A percentile compares a stretch with the other conserved stretches of the same genome.
These are phyloP conservation scores for Tupaia chinensis DNA, from an alignment of 2,113 vertebrate species.

Conservation along the genomic window DNA sequence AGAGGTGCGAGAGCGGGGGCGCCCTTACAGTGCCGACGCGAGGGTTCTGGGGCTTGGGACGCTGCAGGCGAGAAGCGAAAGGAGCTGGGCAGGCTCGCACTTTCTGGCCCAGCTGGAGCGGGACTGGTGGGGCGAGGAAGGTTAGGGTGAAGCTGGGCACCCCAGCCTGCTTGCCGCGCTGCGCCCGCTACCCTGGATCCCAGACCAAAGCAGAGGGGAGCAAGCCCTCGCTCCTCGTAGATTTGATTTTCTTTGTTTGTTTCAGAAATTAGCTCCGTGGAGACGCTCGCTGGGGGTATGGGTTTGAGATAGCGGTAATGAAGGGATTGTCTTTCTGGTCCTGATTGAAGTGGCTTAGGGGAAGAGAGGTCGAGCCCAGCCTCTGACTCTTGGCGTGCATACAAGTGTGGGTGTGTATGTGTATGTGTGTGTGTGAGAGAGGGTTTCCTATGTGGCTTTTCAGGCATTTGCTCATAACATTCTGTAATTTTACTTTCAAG, in stretches of 20 bases:
- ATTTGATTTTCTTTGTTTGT: conserved; percentile 83
- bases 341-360: conserved; percentile 6
- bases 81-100: background rate
- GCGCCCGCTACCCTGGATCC: background rate
- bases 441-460: conserved; percentile 35
- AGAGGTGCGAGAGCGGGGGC: conserved; percentile 29
- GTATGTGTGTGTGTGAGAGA: conserved; percentile 23
- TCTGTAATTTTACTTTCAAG: conserved; percentile 70
- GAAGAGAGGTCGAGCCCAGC: conserved; percentile 16
- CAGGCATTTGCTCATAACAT: background rate
- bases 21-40: background rate
- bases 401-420: background rate
- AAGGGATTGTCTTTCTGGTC: conserved; percentile 29
- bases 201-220: background rate
- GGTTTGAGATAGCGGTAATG: conserved; percentile 24
- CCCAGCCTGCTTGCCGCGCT: background rate
- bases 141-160: background rate
- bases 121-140: background rate
- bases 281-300: conserved; percentile 44
- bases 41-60: background rate
- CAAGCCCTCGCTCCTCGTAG: conserved; percentile 1
- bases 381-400: conserved; percentile 24
- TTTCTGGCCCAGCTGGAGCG: conserved; percentile 46
- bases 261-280: conserved; percentile 80
- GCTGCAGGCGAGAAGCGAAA: background rate